Conservation (phyloP, 2,113 vertebrate species). For the Podarcis muralis region DNA sequence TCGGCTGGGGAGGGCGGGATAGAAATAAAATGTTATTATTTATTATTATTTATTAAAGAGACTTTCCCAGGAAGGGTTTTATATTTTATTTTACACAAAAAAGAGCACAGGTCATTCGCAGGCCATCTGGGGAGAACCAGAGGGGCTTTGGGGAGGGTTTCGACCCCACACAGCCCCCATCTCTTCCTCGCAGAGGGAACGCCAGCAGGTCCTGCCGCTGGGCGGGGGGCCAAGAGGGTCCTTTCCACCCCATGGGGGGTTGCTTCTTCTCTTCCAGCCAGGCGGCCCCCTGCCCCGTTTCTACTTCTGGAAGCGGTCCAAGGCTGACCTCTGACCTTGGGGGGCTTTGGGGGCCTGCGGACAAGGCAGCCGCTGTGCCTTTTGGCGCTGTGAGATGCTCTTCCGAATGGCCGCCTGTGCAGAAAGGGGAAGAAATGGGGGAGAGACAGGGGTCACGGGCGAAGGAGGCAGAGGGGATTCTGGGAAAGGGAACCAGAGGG, state of each 20-base stretch:
- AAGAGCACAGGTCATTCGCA: too few species aligned
- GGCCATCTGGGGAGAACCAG: too few species aligned
- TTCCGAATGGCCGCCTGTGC: slow-evolving; percentile 77
- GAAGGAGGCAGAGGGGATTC: not conserved
- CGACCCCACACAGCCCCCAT: not conserved
- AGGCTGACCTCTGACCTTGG: slow-evolving; percentile 63
- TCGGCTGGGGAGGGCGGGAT: too few species aligned
- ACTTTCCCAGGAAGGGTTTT: too few species aligned
- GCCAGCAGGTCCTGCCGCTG: not conserved
- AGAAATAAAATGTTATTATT: too few species aligned
- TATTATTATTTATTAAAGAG: too few species aligned
- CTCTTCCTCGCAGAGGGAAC: not conserved
- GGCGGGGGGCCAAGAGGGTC: not conserved
- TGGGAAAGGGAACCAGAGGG: not conserved
- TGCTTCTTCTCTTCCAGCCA: not conserved
- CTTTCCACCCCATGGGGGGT: not conserved
- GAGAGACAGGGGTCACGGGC: not conserved
- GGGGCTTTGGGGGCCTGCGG: slow-evolving; percentile 35
- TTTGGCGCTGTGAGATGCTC: slow-evolving; percentile 61
- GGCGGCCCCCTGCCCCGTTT: too few species aligned
- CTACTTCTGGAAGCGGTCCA: slow-evolving; percentile 85
- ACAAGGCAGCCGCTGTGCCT: slow-evolving; percentile 45
- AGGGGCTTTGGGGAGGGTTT: not conserved
- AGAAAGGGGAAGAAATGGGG: not conserved
- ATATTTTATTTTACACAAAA: too few species aligned